phyloP scores from a whole-genome alignment of 2,113 vertebrate genomes.

The Pungitius pungitius region DNA sequence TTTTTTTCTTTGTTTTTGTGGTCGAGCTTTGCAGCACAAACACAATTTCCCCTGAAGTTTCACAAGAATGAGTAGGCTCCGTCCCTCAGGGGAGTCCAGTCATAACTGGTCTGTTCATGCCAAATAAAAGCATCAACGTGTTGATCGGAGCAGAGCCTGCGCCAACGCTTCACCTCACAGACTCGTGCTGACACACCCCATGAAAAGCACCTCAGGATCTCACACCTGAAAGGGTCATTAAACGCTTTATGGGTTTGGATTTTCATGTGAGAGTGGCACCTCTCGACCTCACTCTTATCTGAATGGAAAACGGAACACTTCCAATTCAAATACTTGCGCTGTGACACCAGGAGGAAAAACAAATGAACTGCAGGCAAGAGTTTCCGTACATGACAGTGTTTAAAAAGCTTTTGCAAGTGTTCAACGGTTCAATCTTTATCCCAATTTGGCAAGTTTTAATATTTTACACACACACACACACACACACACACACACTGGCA shows the following conservation, averaged over 20 bases:
- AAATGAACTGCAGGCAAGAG: neutral
- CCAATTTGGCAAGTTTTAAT: slow-evolving; percentile 14
- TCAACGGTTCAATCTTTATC: neutral
- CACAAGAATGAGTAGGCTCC: slow-evolving; percentile 26
- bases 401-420: slow-evolving; percentile 10
- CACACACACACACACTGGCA: slow-evolving; percentile 46
- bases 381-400: neutral
- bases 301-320: slow-evolving; percentile 1
- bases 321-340: neutral
- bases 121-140: slow-evolving; percentile 21
- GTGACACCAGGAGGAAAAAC: slow-evolving; percentile 2
- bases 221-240: neutral
- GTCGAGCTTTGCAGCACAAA: slow-evolving; percentile 8
- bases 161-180: slow-evolving; percentile 22
- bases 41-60: slow-evolving; percentile 29
- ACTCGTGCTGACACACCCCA: slow-evolving; percentile 45
- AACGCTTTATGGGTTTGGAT: slow-evolving; percentile 23
- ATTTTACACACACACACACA: slow-evolving; percentile 9
- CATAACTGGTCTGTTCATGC: slow-evolving; percentile 28
- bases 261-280: slow-evolving; percentile 4
- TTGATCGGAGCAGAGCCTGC: slow-evolving; percentile 14
- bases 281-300: neutral
- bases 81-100: slow-evolving; percentile 26
- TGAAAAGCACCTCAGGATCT: slow-evolving; percentile 19
- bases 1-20: too few relatives aligned